Evolutionary conservation across 2,888 invertebrate species (phyloP).

Genomic region (Shargacucullia verbasci): DNA sequence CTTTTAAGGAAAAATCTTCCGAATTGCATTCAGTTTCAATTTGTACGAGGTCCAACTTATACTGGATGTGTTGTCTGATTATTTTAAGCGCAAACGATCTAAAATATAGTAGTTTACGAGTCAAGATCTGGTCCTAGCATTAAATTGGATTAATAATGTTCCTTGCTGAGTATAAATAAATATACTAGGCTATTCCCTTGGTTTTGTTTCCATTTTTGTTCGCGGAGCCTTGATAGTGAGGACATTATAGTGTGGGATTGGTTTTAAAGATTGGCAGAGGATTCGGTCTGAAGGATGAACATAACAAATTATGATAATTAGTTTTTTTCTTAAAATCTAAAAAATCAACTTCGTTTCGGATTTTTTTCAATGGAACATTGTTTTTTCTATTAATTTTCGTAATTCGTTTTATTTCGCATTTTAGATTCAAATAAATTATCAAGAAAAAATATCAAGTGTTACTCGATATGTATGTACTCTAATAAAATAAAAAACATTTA

Average conservation of each 20-base stretch:
- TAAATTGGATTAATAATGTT: constrained; percentile 48
- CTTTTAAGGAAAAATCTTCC: constrained; percentile 2
- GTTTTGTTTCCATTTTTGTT: constrained; percentile 43
- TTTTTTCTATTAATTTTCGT: too few species aligned
- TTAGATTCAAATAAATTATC: too few species aligned
- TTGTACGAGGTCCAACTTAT: constrained; percentile 33
- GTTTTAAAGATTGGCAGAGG: constrained; percentile 4
- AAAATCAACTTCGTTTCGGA: too few species aligned
- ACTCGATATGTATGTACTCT: too few species aligned
- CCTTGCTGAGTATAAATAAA: constrained; percentile 32
- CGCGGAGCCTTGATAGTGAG: constrained; percentile 13
- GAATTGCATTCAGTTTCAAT: constrained; percentile 3
- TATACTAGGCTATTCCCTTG: constrained; percentile 32
- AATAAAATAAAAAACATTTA: too few species aligned
- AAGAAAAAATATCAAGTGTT: too few species aligned
- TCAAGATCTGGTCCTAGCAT: constrained; percentile 40
- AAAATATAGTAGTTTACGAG: constrained; percentile 50
- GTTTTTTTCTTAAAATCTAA: too few species aligned
- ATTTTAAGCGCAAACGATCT: constrained; percentile 45
- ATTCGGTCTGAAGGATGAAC: constrained; percentile 2
- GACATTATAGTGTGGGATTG: constrained; percentile 2
- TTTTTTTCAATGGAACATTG: too few species aligned
- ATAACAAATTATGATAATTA: too few species aligned
- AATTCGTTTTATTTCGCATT: too few species aligned
- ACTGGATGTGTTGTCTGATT: constrained; percentile 40